These are phyloP conservation scores for Epinotia demarniana DNA, from an alignment of 2,888 invertebrate species.

Conservation along the genomic window DNA sequence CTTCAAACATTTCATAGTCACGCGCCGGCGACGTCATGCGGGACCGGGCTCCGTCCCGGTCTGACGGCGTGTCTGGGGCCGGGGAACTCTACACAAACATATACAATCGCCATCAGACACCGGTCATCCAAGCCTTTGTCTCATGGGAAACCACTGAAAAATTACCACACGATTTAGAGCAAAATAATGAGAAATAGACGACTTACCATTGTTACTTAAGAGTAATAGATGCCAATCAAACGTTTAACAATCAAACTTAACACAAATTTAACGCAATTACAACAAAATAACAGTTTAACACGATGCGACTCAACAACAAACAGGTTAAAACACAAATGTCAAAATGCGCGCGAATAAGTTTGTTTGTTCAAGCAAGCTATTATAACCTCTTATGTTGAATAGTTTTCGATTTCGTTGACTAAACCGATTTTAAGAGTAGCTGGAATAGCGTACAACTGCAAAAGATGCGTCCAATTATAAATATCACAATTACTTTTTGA, in stretches of 20 bases:
- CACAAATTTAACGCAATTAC: slow-evolving; percentile 25
- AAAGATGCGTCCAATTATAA: slow-evolving; percentile 12
- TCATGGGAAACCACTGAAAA: neutral
- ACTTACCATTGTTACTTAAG: slow-evolving; percentile 32
- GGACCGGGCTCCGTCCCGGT: slow-evolving; percentile 80
- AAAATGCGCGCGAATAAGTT: slow-evolving; percentile 43
- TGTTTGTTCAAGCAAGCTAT: slow-evolving; percentile 7
- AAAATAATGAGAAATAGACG: neutral
- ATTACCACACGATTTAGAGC: neutral
- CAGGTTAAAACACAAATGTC: slow-evolving; percentile 42
- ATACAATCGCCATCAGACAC: slow-evolving; percentile 51
- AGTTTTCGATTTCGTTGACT: neutral
- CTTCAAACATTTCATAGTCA: slow-evolving; percentile 94
- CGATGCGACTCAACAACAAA: slow-evolving; percentile 38
- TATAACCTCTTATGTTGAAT: neutral
- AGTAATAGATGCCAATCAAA: neutral
- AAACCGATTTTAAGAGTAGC: slow-evolving; percentile 2
- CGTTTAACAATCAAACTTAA: slow-evolving; percentile 10
- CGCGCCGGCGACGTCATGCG: slow-evolving; percentile 91
- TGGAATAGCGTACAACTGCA: neutral
- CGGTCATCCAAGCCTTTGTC: neutral
- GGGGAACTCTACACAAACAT: slow-evolving; percentile 74
- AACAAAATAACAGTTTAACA: slow-evolving; percentile 29
- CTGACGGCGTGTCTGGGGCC: slow-evolving; percentile 76
- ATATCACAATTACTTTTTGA: neutral